Conservation (phyloP, 2,113 vertebrate genomes). For the Rafetus swinhoei region DNA sequence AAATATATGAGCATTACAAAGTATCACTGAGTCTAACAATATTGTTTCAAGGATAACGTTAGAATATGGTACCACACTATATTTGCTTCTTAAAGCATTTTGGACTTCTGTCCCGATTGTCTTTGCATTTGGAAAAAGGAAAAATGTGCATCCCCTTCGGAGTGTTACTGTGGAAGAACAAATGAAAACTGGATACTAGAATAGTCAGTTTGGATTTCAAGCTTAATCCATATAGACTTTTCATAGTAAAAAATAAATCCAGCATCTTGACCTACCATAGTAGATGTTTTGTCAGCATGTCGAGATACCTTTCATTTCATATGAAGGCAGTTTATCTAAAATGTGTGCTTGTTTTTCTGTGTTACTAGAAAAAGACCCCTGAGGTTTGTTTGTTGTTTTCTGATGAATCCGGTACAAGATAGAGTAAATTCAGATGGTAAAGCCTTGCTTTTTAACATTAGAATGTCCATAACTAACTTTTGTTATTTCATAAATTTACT, state of each 20-base stretch:
- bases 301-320: constrained; percentile 55
- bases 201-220: constrained; percentile 44
- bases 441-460: neutral
- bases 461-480: neutral
- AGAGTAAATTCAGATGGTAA: constrained; percentile 26
- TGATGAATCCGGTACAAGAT: constrained; percentile 19
- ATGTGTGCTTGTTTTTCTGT: constrained; percentile 37
- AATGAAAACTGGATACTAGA: constrained; percentile 40
- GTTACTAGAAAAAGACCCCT: neutral
- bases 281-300: constrained; percentile 48
- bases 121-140: constrained; percentile 59
- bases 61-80: constrained; percentile 76
- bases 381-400: neutral
- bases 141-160: constrained; percentile 61
- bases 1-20: constrained; percentile 77
- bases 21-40: constrained; percentile 81
- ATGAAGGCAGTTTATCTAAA: constrained; percentile 53
- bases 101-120: constrained; percentile 68
- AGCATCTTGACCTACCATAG: constrained; percentile 42
- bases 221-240: constrained; percentile 14
- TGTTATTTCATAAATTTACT: neutral
- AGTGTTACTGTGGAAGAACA: constrained; percentile 43
- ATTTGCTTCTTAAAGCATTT: constrained; percentile 76
- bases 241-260: constrained; percentile 22
- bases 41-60: constrained; percentile 78